Evolutionary conservation across 2,888 invertebrate species (phyloP).

Genomic region (Mactromeris polynyma): DNA sequence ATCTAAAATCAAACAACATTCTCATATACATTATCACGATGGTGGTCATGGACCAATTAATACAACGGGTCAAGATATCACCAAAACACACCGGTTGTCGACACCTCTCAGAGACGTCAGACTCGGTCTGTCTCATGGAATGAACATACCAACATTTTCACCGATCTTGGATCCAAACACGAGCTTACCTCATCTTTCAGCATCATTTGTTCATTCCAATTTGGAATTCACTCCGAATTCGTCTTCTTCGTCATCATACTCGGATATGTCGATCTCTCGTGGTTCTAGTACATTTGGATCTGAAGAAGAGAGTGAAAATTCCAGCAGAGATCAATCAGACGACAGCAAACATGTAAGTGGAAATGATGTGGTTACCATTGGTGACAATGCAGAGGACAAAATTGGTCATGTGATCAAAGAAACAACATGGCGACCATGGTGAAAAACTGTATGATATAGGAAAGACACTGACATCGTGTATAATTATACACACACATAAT

Average conservation of each 20-base stretch:
- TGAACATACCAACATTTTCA: conserved; percentile 11
- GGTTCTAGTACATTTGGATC: background rate
- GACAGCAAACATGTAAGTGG: background rate
- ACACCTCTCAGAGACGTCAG: background rate
- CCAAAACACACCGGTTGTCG: background rate
- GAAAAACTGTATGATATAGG: background rate
- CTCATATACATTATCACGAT: background rate
- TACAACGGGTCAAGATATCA: background rate
- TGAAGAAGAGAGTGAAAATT: background rate
- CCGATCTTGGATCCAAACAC: background rate
- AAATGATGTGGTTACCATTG: conserved; percentile 23
- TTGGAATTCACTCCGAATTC: background rate
- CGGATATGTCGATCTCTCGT: background rate
- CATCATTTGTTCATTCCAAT: background rate
- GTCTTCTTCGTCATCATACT: background rate
- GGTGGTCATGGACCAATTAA: background rate
- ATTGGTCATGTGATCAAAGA: conserved; percentile 47
- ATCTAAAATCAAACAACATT: background rate
- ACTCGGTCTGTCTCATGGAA: background rate
- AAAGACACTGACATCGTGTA: conserved; percentile 70
- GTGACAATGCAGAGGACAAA: background rate
- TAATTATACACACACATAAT: background rate
- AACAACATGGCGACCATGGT: conserved; percentile 31
- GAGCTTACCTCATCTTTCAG: conserved; percentile 5
- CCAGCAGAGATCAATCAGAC: background rate